A percentile compares a stretch with the other conserved stretches of the same genome.
Evolutionary conservation across 2,797 vertebrate genomes (phyloP).

Genomic region (Silurus lanzhouensis): DNA sequence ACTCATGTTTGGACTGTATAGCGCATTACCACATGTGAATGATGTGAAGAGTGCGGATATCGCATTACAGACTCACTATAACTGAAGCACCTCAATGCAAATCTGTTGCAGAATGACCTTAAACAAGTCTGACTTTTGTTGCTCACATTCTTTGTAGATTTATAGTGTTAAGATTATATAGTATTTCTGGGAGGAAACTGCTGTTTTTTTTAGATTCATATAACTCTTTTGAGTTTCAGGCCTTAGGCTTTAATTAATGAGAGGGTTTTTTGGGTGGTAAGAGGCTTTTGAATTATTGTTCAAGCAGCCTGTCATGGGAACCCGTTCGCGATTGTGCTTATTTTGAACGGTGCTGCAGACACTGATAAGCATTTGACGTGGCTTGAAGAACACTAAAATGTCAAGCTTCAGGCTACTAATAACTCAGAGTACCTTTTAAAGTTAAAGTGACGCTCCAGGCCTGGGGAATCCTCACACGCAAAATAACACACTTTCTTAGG

Average conservation of each 20-base stretch:
- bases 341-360: not conserved
- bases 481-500: not conserved
- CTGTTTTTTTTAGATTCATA: not conserved
- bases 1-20: conserved; percentile 32
- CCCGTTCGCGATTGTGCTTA: not conserved
- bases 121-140: not conserved
- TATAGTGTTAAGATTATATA: not conserved
- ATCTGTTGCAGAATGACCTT: not conserved
- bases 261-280: not conserved
- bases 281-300: not conserved
- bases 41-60: conserved; percentile 24
- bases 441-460: not conserved
- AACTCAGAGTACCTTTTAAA: conserved; percentile 2
- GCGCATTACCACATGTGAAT: conserved; percentile 41
- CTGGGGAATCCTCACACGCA: not conserved
- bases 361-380: conserved; percentile 5
- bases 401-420: conserved; percentile 14
- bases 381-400: not conserved
- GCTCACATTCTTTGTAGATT: not conserved
- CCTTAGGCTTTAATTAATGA: not conserved
- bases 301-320: not conserved
- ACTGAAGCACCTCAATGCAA: conserved; percentile 21
- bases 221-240: not conserved
- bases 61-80: conserved; percentile 24
- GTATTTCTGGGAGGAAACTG: not conserved